Percentiles rank a stretch among this genome's conserved stretches.
phyloP scores from a whole-genome alignment of 2,113 vertebrate genomes.

The Bolborhynchus lineola region DNA sequence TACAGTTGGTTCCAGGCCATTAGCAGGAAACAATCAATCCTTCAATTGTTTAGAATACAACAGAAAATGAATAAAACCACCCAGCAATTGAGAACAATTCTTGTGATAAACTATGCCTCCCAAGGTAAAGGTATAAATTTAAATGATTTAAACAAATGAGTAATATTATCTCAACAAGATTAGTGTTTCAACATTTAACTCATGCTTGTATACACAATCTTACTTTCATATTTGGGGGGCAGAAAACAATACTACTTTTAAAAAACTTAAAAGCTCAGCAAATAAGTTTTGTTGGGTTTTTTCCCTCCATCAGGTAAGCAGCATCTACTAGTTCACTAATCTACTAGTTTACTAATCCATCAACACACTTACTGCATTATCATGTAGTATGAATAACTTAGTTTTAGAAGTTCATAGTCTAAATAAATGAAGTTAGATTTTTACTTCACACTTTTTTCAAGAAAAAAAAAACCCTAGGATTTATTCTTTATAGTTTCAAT shows the following conservation, averaged over 20 bases:
- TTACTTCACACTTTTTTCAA: not conserved
- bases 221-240: not conserved
- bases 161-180: not conserved
- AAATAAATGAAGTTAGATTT: not conserved
- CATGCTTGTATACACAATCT: not conserved
- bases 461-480: not conserved
- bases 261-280: not conserved
- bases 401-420: not conserved
- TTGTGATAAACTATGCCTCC: not conserved
- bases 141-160: not conserved
- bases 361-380: not conserved
- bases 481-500: not conserved
- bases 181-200: not conserved
- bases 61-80: not conserved
- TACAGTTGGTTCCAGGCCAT: not conserved
- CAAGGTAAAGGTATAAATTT: not conserved
- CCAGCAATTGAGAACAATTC: not conserved
- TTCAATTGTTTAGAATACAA: not conserved
- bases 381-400: not conserved
- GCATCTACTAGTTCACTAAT: not conserved
- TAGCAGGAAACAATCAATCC: not conserved
- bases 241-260: not conserved
- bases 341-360: not conserved
- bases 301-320: not conserved
- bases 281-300: not conserved